Evolutionary conservation across 2,113 vertebrate genomes (phyloP).

Genomic region (Saccopteryx bilineata): DNA sequence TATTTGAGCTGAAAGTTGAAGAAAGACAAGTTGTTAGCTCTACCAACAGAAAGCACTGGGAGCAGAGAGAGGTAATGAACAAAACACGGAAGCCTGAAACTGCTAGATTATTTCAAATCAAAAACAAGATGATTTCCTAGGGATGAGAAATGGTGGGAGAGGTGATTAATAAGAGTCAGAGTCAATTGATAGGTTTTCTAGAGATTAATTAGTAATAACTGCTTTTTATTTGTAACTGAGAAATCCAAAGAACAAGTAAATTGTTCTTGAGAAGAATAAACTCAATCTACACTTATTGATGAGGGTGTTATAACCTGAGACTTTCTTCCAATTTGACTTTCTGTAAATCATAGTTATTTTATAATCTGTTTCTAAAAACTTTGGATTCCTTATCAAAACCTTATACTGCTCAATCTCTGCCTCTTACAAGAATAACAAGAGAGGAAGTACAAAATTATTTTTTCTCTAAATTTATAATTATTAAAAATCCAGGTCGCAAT

Average conservation of each 20-base stretch:
- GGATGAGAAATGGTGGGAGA: neutral
- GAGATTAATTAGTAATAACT: neutral
- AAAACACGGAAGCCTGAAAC: neutral
- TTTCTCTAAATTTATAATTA: neutral
- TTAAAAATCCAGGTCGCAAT: neutral
- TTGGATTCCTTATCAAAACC: neutral
- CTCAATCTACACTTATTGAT: neutral
- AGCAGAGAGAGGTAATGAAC: neutral
- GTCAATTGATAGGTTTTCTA: neutral
- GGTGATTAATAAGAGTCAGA: neutral
- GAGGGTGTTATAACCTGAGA: neutral
- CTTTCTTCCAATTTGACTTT: slow-evolving; percentile 21
- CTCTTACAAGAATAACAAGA: neutral
- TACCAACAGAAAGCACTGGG: neutral
- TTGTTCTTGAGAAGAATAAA: neutral
- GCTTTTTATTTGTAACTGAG: neutral
- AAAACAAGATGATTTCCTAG: neutral
- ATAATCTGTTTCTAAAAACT: neutral
- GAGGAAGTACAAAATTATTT: neutral
- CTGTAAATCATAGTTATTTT: neutral
- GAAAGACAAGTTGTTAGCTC: neutral
- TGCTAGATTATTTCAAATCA: neutral
- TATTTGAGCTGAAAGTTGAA: neutral
- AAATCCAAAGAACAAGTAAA: neutral
- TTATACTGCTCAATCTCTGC: neutral